Conservation (phyloP, 2,888 invertebrate species). For the Choristoneura rosaceana region DNA sequence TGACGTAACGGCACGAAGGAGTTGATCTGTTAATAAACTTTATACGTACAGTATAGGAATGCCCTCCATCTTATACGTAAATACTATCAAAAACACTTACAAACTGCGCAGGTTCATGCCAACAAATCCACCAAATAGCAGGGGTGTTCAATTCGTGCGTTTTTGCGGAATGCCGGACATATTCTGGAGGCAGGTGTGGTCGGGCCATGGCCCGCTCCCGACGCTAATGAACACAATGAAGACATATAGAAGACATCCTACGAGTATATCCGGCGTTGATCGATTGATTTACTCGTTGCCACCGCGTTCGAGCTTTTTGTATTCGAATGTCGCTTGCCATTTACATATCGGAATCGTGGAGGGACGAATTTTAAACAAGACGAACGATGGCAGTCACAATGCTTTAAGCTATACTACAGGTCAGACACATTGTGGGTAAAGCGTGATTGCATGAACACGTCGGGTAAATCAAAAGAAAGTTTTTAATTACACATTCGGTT, state of each 20-base stretch:
- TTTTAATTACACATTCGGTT: neutral
- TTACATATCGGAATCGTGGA: constrained; percentile 79
- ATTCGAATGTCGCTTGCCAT: constrained; percentile 81
- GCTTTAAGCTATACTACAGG: constrained; percentile 53
- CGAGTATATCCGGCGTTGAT: constrained; percentile 84
- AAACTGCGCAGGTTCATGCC: neutral
- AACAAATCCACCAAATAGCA: constrained; percentile 28
- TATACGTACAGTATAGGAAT: neutral
- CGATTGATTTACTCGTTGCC: constrained; percentile 86
- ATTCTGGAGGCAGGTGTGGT: constrained; percentile 76
- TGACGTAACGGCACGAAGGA: too few species aligned
- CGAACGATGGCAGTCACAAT: constrained; percentile 68
- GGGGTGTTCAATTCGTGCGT: constrained; percentile 65
- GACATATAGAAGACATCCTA: constrained; percentile 74
- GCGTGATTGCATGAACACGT: neutral
- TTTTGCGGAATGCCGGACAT: constrained; percentile 75
- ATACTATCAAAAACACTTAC: neutral
- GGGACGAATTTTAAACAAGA: constrained; percentile 81
- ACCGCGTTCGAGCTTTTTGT: constrained; percentile 84
- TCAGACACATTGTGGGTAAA: constrained; percentile 3
- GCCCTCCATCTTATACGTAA: neutral
- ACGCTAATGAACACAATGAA: constrained; percentile 86
- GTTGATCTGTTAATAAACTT: too few species aligned
- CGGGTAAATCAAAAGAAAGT: neutral
- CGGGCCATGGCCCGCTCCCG: constrained; percentile 57